Evolutionary conservation across 2,113 vertebrate species (phyloP), one percentile per base, ranked within the genome.

Genomic region (Halichoeres trimaculatus): DNA sequence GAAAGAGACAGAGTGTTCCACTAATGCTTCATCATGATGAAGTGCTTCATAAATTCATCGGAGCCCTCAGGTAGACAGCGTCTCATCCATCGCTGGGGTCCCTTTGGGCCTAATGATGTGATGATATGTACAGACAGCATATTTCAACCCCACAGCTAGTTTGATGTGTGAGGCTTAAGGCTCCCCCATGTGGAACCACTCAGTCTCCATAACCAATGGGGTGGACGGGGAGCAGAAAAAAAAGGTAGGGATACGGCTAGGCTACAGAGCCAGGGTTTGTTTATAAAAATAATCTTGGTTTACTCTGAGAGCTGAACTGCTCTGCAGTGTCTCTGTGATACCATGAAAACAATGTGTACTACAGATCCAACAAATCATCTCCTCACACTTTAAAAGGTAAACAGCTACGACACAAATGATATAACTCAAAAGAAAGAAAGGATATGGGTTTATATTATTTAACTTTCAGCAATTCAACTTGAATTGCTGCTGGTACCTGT

Each of bases 31-130:
- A 86, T 78, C 73, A 35, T 86, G 88, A 90, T 83, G 70, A 88
- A 92, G 83, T 82, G 83, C 85, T 87, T 84, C 79, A 84, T 88
- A 85, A 88, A 90, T 92, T 88, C 85, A 86, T 90, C 83, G 16
- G 55, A 71, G 84, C 69, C 73, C 76, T 4, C 88, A 87, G 87
- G 89, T 88, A 86, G 89, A 90, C 85, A 71, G 70, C 84, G 71
- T 64, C 81, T 86, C 87, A 90, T 90, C 86, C 84, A 86, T 84
- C 52, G 63, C 77, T 62, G 80, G 72, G 66, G 76, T 88, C 91
- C 83, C 87, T 85, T 78, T 70, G 90, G 90, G 84, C 76, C 79
- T 90, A 91, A 91, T 86, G 89, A 90, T 89, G 89, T 91, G 90
- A 88, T 89, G 86, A 91, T 89, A 81, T 87, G 85, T 84, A 80